phyloP scores from a whole-genome alignment of 2,113 vertebrate species.

The Columba janthina region DNA sequence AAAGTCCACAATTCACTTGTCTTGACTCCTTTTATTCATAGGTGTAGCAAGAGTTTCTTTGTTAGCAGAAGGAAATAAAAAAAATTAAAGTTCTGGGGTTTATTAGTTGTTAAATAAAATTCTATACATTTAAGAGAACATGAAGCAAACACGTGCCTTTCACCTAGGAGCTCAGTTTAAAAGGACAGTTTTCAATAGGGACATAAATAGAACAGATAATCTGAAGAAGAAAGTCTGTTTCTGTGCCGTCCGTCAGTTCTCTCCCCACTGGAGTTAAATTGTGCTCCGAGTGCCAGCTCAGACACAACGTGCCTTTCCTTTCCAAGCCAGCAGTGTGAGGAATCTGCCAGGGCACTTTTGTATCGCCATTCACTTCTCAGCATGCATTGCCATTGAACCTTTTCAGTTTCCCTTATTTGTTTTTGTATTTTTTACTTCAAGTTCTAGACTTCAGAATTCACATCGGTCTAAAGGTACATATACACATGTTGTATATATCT shows the following conservation, averaged over 20 bases:
- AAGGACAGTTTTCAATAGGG: neutral
- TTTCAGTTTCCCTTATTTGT: neutral
- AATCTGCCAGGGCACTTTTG: neutral
- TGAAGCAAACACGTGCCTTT: neutral
- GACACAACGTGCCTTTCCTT: neutral
- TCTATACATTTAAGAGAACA: neutral
- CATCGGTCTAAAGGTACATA: neutral
- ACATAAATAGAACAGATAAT: neutral
- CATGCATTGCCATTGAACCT: neutral
- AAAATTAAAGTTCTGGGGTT: neutral
- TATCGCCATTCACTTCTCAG: neutral
- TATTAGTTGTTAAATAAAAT: neutral
- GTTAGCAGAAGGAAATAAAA: neutral
- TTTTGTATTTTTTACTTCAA: neutral
- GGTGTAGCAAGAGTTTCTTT: neutral
- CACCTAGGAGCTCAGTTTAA: neutral
- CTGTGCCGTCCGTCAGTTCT: neutral
- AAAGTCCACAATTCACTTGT: neutral
- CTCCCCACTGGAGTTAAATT: neutral
- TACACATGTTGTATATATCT: neutral
- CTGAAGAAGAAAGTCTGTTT: neutral
- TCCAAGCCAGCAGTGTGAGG: neutral
- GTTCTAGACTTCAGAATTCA: neutral
- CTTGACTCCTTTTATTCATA: neutral
- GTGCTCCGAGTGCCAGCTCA: neutral